Percentiles rank a stretch among this genome's conserved stretches.
Evolutionary conservation across 2,113 vertebrate species (phyloP).

Genomic region (Clarias macrocephalus): DNA sequence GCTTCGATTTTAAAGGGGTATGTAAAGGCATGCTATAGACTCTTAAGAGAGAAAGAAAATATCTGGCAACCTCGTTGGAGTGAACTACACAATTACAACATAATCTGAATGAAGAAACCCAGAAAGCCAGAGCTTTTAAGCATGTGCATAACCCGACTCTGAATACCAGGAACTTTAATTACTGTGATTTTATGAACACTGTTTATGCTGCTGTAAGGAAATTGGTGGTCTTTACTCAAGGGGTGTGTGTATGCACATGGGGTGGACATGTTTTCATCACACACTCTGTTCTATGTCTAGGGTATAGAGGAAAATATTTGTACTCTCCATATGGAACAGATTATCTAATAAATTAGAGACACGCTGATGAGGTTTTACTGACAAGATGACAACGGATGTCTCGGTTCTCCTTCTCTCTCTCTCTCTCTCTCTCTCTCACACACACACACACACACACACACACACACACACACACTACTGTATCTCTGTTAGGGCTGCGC

Average conservation of each 20-base stretch:
- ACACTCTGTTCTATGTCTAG: neutral
- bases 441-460: too few relatives aligned
- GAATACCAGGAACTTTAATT: neutral
- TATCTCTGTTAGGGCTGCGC: neutral
- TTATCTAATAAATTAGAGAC: constrained; percentile 1
- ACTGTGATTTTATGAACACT: neutral
- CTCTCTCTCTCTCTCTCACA: neutral
- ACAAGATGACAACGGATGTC: constrained; percentile 7
- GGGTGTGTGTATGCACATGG: neutral
- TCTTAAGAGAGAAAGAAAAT: neutral
- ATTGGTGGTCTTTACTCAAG: constrained; percentile 19
- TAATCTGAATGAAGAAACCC: neutral
- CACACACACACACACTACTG: neutral
- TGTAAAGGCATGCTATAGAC: neutral
- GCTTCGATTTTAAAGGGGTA: neutral
- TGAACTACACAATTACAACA: too few relatives aligned
- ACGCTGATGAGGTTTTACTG: constrained; percentile 11
- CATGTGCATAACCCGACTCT: too few relatives aligned
- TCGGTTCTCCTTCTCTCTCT: neutral
- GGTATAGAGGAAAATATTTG: neutral
- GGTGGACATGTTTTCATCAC: constrained; percentile 7
- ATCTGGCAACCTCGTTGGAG: neutral
- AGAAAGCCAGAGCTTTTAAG: neutral
- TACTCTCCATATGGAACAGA: constrained; percentile 12
- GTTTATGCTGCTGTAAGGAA: neutral